Conservation (phyloP, 2,888 invertebrate genomes). For the Andrena bucephala region DNA sequence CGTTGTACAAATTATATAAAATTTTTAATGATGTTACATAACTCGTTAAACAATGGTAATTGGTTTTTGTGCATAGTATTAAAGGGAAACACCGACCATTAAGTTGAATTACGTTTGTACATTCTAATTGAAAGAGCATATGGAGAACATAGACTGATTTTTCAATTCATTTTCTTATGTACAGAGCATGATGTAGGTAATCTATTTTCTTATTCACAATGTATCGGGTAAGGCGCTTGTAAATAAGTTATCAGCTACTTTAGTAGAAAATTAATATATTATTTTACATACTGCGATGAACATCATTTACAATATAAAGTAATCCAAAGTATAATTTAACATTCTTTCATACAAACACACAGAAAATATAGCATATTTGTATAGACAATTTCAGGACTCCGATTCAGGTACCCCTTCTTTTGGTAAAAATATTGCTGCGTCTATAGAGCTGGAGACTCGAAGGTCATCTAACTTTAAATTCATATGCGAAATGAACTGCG, state of each 20-base stretch:
- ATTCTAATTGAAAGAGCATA: constrained; percentile 1
- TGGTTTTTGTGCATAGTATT: constrained; percentile 18
- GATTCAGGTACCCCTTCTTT: not conserved
- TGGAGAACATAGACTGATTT: constrained; percentile 34
- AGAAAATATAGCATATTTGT: constrained; percentile 13
- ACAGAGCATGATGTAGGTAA: not conserved
- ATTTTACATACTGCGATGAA: constrained; percentile 37
- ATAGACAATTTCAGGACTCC: constrained; percentile 14
- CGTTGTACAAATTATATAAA: constrained; percentile 75
- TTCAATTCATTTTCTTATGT: constrained; percentile 13
- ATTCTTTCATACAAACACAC: constrained; percentile 22
- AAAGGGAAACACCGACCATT: not conserved
- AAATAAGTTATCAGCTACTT: constrained; percentile 25
- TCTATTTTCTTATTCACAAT: constrained; percentile 8
- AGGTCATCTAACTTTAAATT: not conserved
- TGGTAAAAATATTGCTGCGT: constrained; percentile 7
- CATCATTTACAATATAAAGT: constrained; percentile 36
- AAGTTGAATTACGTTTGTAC: constrained; percentile 15
- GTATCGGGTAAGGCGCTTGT: constrained; percentile 29
- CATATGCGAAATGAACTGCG: constrained; percentile 59
- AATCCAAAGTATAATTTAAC: constrained; percentile 31
- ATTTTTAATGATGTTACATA: constrained; percentile 61
- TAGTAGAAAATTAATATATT: constrained; percentile 59
- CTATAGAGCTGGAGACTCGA: too few species aligned
- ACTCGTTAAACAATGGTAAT: constrained; percentile 10